Evolutionary conservation across 2,113 vertebrate genomes (phyloP), one percentile per base, ranked within the genome.

Genomic region (Brachirus orientalis): DNA sequence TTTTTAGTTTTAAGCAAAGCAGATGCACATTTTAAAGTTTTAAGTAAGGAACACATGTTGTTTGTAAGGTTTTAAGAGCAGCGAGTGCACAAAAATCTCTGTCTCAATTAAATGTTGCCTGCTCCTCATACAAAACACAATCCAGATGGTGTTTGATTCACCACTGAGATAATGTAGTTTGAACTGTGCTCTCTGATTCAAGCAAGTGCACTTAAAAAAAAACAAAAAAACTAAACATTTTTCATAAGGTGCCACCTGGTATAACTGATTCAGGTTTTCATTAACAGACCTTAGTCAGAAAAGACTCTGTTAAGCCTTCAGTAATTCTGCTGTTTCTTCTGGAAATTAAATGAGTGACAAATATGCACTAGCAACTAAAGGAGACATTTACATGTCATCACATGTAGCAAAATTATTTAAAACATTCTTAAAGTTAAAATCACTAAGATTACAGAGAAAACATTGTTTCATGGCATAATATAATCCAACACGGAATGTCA

Each of bases 111-210:
- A 62, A 40, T 60, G 44, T 22, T 61, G 63, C 35, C 60, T 37
- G 41, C 55, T 61, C 51, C 60, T 78, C 48, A 66, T 16, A 47
- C 48, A 20, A 63, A 72, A 72, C 50, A 67, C 54, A 76, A 69
- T 71, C 72, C 77, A 78, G 73, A 69, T 53, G 67, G 68, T 46
- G 45, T 62, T 19, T 2, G 9, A 35, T 59, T 75, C 12, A 13
- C 44, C 63, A 59, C 36, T 51, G 53, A 75, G 43, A 84, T 74
- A 77, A 79, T 80, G 22, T 41, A 61, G 58, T 71, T 58, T 68
- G 63, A 85, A 60, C 60, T 58, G 35, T 33, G 46, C 54, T 69
- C 64, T 71, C 63, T 47, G 19, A 50, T 41, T 63, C 54, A 79
- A 44, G 60, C 38, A 66, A 80, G 74, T 35, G 66, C 18, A 44